Evolutionary conservation across 2,888 invertebrate species (phyloP), one percentile per base, ranked within the genome.

Genomic region (Caenorhabditis japonica): DNA sequence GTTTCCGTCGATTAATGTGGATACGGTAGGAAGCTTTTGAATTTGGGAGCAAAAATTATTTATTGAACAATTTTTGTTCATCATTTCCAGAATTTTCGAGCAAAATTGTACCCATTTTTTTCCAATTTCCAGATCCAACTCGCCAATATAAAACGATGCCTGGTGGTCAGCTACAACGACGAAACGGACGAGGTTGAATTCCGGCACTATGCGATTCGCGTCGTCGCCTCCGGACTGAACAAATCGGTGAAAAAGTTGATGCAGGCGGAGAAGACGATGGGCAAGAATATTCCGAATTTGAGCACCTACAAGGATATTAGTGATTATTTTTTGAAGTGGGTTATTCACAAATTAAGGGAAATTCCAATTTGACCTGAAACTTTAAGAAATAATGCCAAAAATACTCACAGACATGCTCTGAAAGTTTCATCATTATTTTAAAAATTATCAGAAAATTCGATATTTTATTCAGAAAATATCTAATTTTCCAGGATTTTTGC

Each of bases 1-100:
- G 95, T 97, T 97, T 88, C 97, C 97, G 0, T 93, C 94, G 0
- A 94, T 99, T 59, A 97, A 97, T 88, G 92, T 97, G 74, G 93
- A 94, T 34, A 93, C 92, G 83, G 94, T 94, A 88, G 90, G 49
- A 21, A 34, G 4, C 41, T 38, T 58, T 17, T 27, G 7, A 33
- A 12, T 36, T 38, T 19, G 2, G 39, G 38, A 36, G 4, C 3
- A 33, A 4, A 38, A n/a, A 38, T 68, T 33, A 66, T 39, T 30
- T 47, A 41, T 13, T 55, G 46, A 13, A 33, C 60, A 33, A 30
- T 74, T 41, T 69, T 5, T 13, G 3, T 13, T 38, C n/a, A n/a
- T n/a, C n/a, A n/a, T n/a, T n/a, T n/a, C n/a, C n/a, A n/a, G n/a
- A n/a, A n/a, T n/a, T n/a, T n/a, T n/a, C n/a, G 38, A 3, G 7